Evolutionary conservation across 2,113 vertebrate genomes (phyloP).

Genomic region (Stomatorhinus ivindoensis): DNA sequence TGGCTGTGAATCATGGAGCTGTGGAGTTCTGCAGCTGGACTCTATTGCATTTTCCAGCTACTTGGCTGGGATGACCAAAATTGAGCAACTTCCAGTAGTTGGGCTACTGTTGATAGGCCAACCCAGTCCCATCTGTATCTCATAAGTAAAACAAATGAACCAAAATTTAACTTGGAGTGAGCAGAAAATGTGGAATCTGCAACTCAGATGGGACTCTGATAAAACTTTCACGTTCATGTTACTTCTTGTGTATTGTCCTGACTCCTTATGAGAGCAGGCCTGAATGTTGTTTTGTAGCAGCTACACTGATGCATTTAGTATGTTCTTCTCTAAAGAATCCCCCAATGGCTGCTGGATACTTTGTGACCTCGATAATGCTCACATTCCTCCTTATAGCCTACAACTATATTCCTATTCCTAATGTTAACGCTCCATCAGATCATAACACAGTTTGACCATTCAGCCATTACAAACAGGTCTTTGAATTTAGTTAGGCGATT

Average conservation of each 20-base stretch:
- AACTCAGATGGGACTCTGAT: neutral
- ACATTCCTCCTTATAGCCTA: neutral
- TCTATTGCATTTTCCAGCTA: neutral
- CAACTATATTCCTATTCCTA: neutral
- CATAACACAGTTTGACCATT: neutral
- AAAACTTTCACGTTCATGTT: neutral
- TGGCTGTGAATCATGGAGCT: neutral
- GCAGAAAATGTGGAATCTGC: neutral
- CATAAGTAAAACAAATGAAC: neutral
- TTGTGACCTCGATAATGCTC: neutral
- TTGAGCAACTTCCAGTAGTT: neutral
- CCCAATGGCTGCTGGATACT: neutral
- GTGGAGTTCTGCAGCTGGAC: neutral
- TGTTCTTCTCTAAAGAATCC: slow-evolving; percentile 29
- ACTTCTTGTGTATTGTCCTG: neutral
- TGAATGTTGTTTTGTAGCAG: slow-evolving; percentile 20
- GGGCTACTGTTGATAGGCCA: slow-evolving; percentile 40
- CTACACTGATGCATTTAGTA: slow-evolving; percentile 38
- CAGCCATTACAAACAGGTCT: neutral
- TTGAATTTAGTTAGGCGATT: neutral
- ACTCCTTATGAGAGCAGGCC: neutral
- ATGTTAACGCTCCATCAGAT: neutral
- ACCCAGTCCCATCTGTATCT: neutral
- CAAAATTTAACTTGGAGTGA: neutral
- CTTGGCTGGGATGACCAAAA: neutral